phyloP scores from a whole-genome alignment of 2,797 vertebrate genomes.

The Monodelphis domestica region DNA sequence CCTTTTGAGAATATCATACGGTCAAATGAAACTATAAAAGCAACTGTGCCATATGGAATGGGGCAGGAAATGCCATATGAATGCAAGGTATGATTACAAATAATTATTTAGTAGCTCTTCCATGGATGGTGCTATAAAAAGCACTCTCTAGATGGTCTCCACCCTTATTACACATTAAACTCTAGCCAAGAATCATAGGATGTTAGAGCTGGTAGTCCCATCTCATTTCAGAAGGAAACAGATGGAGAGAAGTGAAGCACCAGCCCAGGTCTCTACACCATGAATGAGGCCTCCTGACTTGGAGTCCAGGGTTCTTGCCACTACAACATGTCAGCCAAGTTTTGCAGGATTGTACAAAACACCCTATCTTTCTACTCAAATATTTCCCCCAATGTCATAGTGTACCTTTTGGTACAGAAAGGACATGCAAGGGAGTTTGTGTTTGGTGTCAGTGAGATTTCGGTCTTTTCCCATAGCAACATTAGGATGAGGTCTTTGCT shows the following conservation, averaged over 20 bases:
- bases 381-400: not conserved
- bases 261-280: not conserved
- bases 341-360: not conserved
- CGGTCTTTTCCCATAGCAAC: not conserved
- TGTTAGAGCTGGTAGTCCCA: not conserved
- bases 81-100: not conserved
- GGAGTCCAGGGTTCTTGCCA: fast-evolving
- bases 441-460: not conserved
- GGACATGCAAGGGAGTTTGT: not conserved
- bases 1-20: not conserved
- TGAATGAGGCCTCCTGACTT: not conserved
- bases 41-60: not conserved
- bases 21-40: not conserved
- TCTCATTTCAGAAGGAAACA: not conserved
- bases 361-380: not conserved
- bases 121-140: not conserved
- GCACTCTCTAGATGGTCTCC: not conserved
- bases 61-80: not conserved
- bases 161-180: not conserved
- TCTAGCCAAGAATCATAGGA: not conserved
- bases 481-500: not conserved
- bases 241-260: not conserved
- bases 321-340: not conserved
- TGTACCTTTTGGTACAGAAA: not conserved
- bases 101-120: not conserved